phyloP scores from a whole-genome alignment of 35 echinoderm and acorn worm species.

The Lytechinus pictus region DNA sequence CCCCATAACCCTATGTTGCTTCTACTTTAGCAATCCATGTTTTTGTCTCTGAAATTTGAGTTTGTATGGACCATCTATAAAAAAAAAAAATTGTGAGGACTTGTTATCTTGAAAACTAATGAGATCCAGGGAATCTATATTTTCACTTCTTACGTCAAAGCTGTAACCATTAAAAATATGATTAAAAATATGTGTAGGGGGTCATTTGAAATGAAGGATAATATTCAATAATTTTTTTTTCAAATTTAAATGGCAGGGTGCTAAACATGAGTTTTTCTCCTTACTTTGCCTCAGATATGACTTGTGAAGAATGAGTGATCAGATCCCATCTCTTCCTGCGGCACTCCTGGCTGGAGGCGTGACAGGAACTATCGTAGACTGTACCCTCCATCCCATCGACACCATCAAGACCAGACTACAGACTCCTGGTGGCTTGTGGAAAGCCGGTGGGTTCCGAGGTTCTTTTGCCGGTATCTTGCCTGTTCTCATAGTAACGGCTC shows the following conservation, averaged over 20 bases:
- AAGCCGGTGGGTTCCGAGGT: constrained; percentile 82
- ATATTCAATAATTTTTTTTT: not conserved
- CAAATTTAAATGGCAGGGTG: not conserved
- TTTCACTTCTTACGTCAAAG: too few relatives aligned
- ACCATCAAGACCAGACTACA: constrained; percentile 96
- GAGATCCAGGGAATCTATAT: too few relatives aligned
- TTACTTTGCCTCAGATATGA: constrained; percentile 28
- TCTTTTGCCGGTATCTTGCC: constrained; percentile 79
- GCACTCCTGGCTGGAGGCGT: constrained; percentile 79
- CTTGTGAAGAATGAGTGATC: constrained; percentile 55
- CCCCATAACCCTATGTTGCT: too few relatives aligned
- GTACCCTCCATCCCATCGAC: constrained; percentile 86
- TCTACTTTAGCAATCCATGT: too few relatives aligned
- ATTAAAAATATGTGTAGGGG: too few relatives aligned
- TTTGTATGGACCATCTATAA: too few relatives aligned
- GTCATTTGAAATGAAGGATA: not conserved
- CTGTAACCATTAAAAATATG: too few relatives aligned
- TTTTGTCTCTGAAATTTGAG: too few relatives aligned
- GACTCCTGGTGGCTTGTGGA: constrained; percentile 77
- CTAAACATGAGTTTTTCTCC: not conserved
- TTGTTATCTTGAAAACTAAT: too few relatives aligned
- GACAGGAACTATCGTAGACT: constrained; percentile 76
- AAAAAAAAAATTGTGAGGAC: too few relatives aligned
- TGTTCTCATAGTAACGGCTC: constrained; percentile 75
- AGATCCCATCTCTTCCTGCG: constrained; percentile 51